Evolutionary conservation across 2,113 vertebrate genomes (phyloP).

Genomic region (Heloderma charlesbogerti): DNA sequence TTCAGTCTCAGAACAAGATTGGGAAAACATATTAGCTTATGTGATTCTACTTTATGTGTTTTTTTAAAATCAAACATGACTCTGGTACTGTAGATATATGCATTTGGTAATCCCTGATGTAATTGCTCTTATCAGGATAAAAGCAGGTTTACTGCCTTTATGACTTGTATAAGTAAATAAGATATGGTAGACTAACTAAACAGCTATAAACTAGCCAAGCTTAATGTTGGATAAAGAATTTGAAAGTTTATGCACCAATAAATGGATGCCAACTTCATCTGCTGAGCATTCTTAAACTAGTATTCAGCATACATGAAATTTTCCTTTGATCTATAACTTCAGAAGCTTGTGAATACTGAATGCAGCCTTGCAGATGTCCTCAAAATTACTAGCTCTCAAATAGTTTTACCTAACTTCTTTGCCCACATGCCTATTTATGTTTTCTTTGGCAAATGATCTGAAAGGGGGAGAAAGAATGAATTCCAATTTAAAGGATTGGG

Average conservation of each 20-base stretch:
- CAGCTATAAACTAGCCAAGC: not conserved
- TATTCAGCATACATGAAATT: not conserved
- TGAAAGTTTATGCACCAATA: not conserved
- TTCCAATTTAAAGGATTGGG: not conserved
- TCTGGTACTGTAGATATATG: not conserved
- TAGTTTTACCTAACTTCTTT: not conserved
- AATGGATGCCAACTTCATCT: not conserved
- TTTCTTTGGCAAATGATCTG: too few species aligned
- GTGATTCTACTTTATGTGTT: not conserved
- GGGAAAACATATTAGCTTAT: not conserved
- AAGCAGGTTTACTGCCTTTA: not conserved
- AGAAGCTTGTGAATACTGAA: not conserved
- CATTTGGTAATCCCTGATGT: not conserved
- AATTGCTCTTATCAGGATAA: constrained; percentile 7
- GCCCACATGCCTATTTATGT: too few species aligned
- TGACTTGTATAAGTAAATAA: not conserved
- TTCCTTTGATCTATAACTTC: not conserved
- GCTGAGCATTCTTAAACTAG: not conserved
- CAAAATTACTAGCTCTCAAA: not conserved
- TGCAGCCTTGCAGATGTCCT: not conserved
- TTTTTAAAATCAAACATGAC: not conserved
- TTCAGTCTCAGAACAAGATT: not conserved
- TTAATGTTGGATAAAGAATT: not conserved
- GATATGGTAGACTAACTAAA: not conserved
- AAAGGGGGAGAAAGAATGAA: not conserved